Base-by-base conservation (phyloP, 2,888 invertebrate species). In the Linnaemya vulpina region DNA sequence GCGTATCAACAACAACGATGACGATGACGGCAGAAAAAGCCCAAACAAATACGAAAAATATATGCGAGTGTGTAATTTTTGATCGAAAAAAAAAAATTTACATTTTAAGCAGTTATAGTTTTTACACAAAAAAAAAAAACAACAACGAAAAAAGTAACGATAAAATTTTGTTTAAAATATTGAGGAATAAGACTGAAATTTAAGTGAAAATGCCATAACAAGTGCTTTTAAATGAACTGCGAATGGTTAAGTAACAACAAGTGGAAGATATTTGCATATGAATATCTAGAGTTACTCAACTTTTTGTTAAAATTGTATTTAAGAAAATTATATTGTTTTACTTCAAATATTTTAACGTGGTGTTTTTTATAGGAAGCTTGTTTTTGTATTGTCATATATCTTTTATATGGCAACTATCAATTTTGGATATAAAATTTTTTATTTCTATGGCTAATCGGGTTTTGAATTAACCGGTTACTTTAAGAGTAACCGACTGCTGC, bases 71-170 rank as follows among this genome's bases (percentile, higher is more conserved):
- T 43, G 35, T n/a, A 60, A 62, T 35, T 58, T 38, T 55, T 35
- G 53, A 22, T 17, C 10, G 25, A 3, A 58, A 51, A 83, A n/a
- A 20, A 53, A 55, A 70, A 83, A 83, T 78, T 83, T 83, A 83
- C 78, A 83, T 83, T 83, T 83, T 40, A 60, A 68, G 83, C 77
- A 77, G 77, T 51, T 67, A 65, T 62, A n/a, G 55, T 63, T 75
- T 60, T 62, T 51, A 10, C 7, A 25, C 46, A 67, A 55, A n/a
- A n/a, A n/a, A n/a, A n/a, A n/a, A n/a, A n/a, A n/a, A n/a, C n/a
- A n/a, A n/a, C n/a, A n/a, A n/a, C n/a, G n/a, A n/a, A n/a, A 76
- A 65, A 55, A n/a, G n/a, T 46, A 46, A 58, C 58, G 46, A 53
- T 71, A 20, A 51, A 35, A 17, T 25, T 67, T 51, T 62, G 40